Base-by-base conservation (phyloP, 2,888 invertebrate species). In the Plemyria rubiginata region DNA sequence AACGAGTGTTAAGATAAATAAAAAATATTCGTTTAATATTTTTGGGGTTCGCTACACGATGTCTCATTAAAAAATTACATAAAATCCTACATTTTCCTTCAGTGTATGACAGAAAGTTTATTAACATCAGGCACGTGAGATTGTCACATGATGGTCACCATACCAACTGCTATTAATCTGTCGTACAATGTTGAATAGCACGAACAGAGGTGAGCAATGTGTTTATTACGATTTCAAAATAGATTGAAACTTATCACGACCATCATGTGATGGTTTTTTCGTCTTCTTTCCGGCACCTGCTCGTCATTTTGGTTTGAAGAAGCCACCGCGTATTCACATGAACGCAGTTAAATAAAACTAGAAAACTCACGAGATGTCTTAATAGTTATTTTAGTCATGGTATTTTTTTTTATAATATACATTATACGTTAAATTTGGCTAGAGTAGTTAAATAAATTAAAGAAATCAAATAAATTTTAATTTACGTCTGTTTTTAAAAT, bases 91-190 rank as follows among this genome's bases (percentile, higher is more conserved):
- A 15, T 53, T 40, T 29, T 40, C 13, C 40, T 28, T n/a, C 16
- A 12, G 48, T 40, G 29, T 29, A 32, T 54, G 16, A 32, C 59
- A 48, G 38, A 54, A 54, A 60, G 60, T 60, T 54, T 60, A 60
- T 60, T 54, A 60, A 60, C 60, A 54, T 43, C 13, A 7, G 28
- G 15, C 60, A 54, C 60, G 54, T 54, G 60, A 60, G 41, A 45
- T 36, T 8, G 50, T 50, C 60, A 60, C 60, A 60, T 60, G 60
- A 54, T 32, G 49, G 32, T 9, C 49, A 11, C 13, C 9, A 9
- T 48, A 59, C 53, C 8, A 32, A 41, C 53, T 58, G 22, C 16
- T 52, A 15, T 12, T 29, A 45, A 45, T 52, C 58, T 58, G 51
- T 51, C 28, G 38, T 12, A 45, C 13, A 40, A 49, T 16, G 28